Conservation (phyloP, 2,888 invertebrate genomes). For the Sthenelais limicola region DNA sequence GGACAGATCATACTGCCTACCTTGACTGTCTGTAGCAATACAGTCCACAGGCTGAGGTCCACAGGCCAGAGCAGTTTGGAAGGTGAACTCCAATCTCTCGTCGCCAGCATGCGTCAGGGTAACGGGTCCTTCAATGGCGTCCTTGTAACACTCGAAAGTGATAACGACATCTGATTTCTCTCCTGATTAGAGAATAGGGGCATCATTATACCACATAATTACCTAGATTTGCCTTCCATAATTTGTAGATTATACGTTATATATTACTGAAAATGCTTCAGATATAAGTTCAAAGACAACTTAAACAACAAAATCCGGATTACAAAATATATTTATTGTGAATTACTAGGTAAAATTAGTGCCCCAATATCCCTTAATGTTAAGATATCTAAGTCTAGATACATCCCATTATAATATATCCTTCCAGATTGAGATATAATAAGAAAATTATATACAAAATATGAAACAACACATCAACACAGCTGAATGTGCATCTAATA, state of each 20-base stretch:
- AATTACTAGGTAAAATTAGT: no score
- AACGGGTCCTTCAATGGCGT: slow-evolving; percentile 52
- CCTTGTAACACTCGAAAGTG: slow-evolving; percentile 56
- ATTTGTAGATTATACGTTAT: neutral
- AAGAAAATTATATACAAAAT: no score
- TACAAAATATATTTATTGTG: no score
- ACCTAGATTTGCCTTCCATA: neutral
- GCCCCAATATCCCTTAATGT: no score
- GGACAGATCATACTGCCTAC: slow-evolving; percentile 64
- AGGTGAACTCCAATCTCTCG: slow-evolving; percentile 55
- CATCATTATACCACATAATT: neutral
- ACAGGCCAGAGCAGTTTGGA: slow-evolving; percentile 63
- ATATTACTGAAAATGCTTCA: neutral
- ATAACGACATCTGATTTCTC: slow-evolving; percentile 52
- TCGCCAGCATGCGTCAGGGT: slow-evolving; percentile 53
- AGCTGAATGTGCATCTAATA: no score
- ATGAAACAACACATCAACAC: no score
- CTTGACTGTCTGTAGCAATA: slow-evolving; percentile 56
- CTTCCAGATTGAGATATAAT: no score
- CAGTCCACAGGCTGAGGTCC: slow-evolving; percentile 60
- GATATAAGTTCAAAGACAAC: no score
- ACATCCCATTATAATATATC: no score
- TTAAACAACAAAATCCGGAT: no score
- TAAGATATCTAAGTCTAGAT: no score
- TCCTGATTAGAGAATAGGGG: slow-evolving; percentile 49